These are phyloP conservation scores for Prorops nasuta DNA, from an alignment of 1,140 invertebrate genomes.

Conservation along the genomic window DNA sequence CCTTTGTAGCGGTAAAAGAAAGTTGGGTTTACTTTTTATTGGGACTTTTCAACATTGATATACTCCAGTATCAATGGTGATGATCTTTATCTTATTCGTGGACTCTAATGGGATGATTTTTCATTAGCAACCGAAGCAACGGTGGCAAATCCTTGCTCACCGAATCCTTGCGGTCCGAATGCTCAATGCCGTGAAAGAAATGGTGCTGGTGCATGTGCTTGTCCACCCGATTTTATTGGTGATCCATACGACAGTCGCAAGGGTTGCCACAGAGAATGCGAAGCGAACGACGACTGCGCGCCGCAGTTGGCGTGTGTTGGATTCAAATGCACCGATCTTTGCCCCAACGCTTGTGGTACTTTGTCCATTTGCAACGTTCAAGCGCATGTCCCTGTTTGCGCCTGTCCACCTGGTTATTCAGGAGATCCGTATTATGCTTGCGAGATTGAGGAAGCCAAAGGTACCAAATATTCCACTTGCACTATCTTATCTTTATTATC, in stretches of 20 bases:
- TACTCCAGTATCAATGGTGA: too few species aligned
- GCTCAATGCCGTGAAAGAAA: conserved; percentile 75
- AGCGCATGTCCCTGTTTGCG: conserved; percentile 74
- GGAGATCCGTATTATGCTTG: conserved; percentile 77
- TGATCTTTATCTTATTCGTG: too few species aligned
- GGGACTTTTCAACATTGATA: too few species aligned
- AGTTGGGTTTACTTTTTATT: too few species aligned
- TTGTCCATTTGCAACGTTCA: conserved; percentile 72
- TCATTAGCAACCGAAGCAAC: conserved; percentile 52
- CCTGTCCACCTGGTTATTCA: conserved; percentile 69
- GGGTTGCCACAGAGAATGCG: conserved; percentile 76
- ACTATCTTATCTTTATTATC: too few species aligned
- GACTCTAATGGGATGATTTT: conserved; percentile 35
- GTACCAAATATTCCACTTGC: too few species aligned
- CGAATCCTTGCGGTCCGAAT: conserved; percentile 79
- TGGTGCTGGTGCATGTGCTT: conserved; percentile 74
- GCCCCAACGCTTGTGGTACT: conserved; percentile 70
- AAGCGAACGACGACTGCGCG: conserved; percentile 72
- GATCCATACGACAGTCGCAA: conserved; percentile 67
- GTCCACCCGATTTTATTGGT: conserved; percentile 71
- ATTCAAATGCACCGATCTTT: conserved; percentile 76
- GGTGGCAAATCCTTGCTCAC: conserved; percentile 64
- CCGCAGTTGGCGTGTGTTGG: conserved; percentile 68
- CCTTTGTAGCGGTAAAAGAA: too few species aligned
- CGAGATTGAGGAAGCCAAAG: conserved; percentile 32